phyloP scores from a whole-genome alignment of 2,888 invertebrate genomes.

The Cantharis flavilabris region DNA sequence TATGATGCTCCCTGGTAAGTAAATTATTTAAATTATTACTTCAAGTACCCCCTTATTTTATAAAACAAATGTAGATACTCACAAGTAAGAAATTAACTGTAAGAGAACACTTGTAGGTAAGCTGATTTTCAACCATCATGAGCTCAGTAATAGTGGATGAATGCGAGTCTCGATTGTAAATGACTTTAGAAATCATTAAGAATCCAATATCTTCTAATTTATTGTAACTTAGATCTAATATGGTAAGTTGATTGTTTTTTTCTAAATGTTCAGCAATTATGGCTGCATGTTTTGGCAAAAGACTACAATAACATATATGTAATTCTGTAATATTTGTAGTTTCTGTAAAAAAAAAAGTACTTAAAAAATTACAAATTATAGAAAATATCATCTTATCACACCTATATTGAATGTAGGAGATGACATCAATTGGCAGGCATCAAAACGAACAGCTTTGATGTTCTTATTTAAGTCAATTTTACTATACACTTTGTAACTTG shows the following conservation, averaged over 20 bases:
- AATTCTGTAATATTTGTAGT: background rate
- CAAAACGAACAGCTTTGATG: constrained; percentile 48
- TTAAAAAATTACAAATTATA: background rate
- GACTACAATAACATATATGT: background rate
- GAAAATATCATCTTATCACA: constrained; percentile 14
- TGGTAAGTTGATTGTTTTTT: background rate
- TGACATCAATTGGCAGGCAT: constrained; percentile 44
- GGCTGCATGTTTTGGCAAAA: background rate
- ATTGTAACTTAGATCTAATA: background rate
- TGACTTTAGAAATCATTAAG: background rate
- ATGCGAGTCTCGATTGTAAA: background rate
- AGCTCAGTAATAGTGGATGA: background rate
- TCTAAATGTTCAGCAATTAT: background rate
- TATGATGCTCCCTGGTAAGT: background rate
- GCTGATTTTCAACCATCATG: background rate
- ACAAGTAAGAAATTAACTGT: background rate
- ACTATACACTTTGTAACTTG: constrained; percentile 42
- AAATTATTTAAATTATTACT: background rate
- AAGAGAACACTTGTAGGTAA: background rate
- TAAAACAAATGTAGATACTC: background rate
- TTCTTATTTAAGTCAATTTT: constrained; percentile 43
- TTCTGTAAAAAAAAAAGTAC: background rate
- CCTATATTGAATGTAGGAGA: constrained; percentile 49
- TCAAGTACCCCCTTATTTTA: background rate
- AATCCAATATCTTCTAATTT: background rate